Conservation (phyloP, 2,888 invertebrate genomes). For the Graphium colonna region DNA sequence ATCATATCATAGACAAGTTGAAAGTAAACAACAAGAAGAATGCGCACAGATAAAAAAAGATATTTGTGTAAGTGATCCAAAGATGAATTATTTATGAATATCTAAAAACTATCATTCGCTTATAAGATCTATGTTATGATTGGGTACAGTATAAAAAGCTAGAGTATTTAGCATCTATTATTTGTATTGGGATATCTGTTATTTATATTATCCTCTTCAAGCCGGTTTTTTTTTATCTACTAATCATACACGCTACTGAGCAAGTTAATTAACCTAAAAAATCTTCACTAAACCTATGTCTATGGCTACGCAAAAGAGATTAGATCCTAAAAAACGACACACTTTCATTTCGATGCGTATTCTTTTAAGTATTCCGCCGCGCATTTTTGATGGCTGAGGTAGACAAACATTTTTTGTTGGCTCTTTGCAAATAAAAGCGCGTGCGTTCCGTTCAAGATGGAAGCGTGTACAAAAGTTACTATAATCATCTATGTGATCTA, state of each 20-base stretch:
- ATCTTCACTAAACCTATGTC: conserved; percentile 14
- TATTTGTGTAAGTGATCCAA: conserved; percentile 13
- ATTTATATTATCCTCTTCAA: not conserved
- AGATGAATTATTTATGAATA: not conserved
- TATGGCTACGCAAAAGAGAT: conserved; percentile 10
- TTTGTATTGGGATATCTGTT: conserved; percentile 2
- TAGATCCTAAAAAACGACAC: conserved; percentile 3
- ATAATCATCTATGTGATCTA: no score
- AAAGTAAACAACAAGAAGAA: no score
- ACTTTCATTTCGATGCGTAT: conserved; percentile 8
- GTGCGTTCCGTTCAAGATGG: not conserved
- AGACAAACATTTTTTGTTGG: conserved; percentile 1
- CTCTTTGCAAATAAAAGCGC: not conserved
- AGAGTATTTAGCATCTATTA: conserved; percentile 17
- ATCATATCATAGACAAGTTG: no score
- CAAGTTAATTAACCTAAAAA: conserved; percentile 13
- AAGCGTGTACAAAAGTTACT: no score
- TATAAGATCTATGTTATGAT: conserved; percentile 4
- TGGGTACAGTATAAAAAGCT: conserved; percentile 21
- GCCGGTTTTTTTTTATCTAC: conserved; percentile 5
- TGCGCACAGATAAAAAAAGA: conserved; percentile 2
- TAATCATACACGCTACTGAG: conserved; percentile 19
- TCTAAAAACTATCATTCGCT: conserved; percentile 6
- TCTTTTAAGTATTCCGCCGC: conserved; percentile 12
- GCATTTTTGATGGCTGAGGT: conserved; percentile 18